These are phyloP conservation scores for Drosophila watanabei DNA, from an alignment of 1,140 invertebrate species.

Conservation along the genomic window DNA sequence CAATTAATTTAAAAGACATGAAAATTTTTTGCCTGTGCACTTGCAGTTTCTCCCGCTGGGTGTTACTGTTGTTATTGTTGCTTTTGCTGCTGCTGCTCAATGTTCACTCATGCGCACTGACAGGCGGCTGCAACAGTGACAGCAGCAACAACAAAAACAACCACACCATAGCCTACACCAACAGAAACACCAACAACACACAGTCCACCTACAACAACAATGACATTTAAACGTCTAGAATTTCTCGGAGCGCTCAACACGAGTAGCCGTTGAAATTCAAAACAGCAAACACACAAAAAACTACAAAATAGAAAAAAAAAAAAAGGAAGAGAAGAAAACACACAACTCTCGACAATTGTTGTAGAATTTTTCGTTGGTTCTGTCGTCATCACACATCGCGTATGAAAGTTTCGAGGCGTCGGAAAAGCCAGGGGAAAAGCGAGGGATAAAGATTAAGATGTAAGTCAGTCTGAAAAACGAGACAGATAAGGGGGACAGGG, in stretches of 20 bases:
- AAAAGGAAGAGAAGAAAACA: conserved; percentile 7
- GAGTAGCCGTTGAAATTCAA: conserved; percentile 79
- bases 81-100: conserved; percentile 49
- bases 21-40: background rate
- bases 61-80: conserved; percentile 36
- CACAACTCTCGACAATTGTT: conserved; percentile 30
- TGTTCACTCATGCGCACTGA: conserved; percentile 81
- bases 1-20: background rate
- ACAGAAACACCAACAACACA: conserved; percentile 32
- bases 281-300: conserved; percentile 52
- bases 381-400: conserved; percentile 47
- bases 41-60: conserved; percentile 13
- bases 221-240: conserved; percentile 80
- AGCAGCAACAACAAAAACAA: conserved; percentile 36
- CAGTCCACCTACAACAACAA: conserved; percentile 47
- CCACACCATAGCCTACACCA: conserved; percentile 25
- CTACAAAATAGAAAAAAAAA: conserved; percentile 32
- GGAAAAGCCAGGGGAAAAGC: conserved; percentile 12
- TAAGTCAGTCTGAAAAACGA: conserved; percentile 34
- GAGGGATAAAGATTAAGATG: conserved; percentile 40
- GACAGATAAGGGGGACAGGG: conserved; percentile 7
- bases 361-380: conserved; percentile 39
- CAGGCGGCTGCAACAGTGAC: conserved; percentile 59
- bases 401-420: conserved; percentile 45
- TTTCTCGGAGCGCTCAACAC: conserved; percentile 76